Percentiles rank a stretch among this genome's conserved stretches.
Conservation (phyloP, 2,888 invertebrate genomes). For the Pharmacophagus antenor region DNA sequence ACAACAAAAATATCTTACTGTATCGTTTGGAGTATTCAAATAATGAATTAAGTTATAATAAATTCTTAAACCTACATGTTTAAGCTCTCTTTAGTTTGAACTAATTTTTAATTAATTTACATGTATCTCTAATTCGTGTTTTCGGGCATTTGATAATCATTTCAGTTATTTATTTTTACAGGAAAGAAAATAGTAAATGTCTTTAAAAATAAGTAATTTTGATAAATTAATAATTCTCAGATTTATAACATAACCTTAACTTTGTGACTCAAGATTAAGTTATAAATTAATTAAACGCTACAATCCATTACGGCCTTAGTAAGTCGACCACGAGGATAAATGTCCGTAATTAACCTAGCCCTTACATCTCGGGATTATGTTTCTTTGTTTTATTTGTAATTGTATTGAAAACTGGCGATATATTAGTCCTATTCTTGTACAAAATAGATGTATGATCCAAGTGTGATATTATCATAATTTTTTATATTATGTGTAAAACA, state of each 20-base stretch:
- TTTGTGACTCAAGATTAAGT: background rate
- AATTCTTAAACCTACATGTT: too few species aligned
- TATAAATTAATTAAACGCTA: slow-evolving; percentile 17
- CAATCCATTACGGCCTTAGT: slow-evolving; percentile 20
- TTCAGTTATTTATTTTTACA: too few species aligned
- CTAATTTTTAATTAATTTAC: too few species aligned
- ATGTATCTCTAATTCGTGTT: too few species aligned
- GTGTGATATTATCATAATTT: background rate
- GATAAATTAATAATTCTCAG: too few species aligned
- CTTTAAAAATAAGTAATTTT: too few species aligned
- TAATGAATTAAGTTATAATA: too few species aligned
- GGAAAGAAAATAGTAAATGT: too few species aligned
- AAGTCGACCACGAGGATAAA: slow-evolving; percentile 12
- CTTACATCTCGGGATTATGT: slow-evolving; percentile 4
- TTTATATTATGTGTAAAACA: background rate
- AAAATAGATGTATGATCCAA: background rate
- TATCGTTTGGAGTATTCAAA: too few species aligned
- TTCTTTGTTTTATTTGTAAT: slow-evolving; percentile 2
- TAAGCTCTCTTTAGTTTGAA: too few species aligned
- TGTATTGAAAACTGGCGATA: background rate
- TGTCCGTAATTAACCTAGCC: slow-evolving; percentile 11
- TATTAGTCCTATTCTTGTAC: background rate
- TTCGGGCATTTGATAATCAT: too few species aligned
- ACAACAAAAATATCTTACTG: too few species aligned
- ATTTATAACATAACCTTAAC: background rate